Percentiles rank a stretch among this genome's conserved stretches.
Evolutionary conservation across 1,140 invertebrate species (phyloP).

Genomic region (Aphelenchoides besseyi): DNA sequence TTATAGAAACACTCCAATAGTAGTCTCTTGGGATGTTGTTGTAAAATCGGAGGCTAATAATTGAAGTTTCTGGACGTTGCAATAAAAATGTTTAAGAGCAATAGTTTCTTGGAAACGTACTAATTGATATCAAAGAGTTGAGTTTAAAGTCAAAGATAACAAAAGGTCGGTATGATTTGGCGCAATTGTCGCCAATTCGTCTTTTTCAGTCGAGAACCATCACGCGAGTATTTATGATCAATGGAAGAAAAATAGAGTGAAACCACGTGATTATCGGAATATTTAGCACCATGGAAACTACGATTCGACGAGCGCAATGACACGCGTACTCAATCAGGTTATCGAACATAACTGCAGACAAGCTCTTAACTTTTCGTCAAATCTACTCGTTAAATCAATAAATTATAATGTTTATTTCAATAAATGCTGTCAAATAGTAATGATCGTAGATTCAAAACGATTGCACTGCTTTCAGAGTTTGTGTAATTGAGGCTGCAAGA

Average conservation of each 20-base stretch:
- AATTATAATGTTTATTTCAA: constrained; percentile 4
- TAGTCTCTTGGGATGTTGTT: too few species aligned
- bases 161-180: background rate
- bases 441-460: background rate
- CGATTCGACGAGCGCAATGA: background rate
- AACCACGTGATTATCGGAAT: background rate
- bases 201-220: background rate
- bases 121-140: too few species aligned
- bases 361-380: background rate
- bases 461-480: constrained; percentile 20
- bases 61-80: too few species aligned
- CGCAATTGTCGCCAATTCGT: constrained; percentile 1
- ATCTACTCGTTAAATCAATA: background rate
- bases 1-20: too few species aligned
- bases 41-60: too few species aligned
- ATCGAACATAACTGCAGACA: background rate
- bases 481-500: constrained; percentile 22
- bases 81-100: too few species aligned
- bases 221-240: constrained; percentile 1
- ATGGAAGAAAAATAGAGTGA: background rate
- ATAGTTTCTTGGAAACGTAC: too few species aligned
- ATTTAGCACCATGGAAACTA: background rate
- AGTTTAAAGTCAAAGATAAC: background rate
- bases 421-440: background rate
- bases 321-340: background rate